These are phyloP conservation scores for Gnathonemus longibarbis DNA, from an alignment of 2,113 vertebrate genomes.

Conservation along the genomic window DNA sequence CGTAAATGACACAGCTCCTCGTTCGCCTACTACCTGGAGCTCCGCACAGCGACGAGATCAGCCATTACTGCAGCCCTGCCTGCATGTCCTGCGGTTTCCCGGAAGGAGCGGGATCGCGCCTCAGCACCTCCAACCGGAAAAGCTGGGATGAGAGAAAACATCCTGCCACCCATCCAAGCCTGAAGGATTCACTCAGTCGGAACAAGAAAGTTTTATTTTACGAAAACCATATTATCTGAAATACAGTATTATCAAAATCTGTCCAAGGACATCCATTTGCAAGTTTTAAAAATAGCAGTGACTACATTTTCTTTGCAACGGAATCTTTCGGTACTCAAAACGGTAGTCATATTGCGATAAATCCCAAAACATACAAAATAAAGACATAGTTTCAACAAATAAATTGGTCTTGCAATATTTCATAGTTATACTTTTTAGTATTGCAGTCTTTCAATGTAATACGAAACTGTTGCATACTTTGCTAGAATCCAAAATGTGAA, in stretches of 20 bases:
- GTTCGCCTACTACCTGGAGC: slow-evolving; percentile 12
- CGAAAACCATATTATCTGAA: neutral
- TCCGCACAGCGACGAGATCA: slow-evolving; percentile 29
- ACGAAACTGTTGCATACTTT: neutral
- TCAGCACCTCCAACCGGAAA: neutral
- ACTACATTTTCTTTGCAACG: neutral
- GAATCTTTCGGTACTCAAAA: neutral
- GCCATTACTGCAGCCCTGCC: slow-evolving; percentile 41
- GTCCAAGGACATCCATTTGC: neutral
- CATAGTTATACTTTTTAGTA: neutral
- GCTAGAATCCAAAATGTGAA: neutral
- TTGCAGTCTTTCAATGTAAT: neutral
- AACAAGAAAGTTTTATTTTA: neutral
- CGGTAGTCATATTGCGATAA: neutral
- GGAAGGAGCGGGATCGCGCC: neutral
- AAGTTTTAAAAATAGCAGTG: neutral
- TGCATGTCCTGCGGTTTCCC: slow-evolving; percentile 18
- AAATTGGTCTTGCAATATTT: neutral
- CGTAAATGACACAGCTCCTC: neutral
- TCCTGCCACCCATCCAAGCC: neutral
- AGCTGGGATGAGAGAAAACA: neutral
- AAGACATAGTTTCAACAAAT: neutral
- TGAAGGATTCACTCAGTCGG: neutral
- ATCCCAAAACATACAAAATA: neutral
- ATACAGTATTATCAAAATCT: neutral